A percentile compares a stretch with the other conserved stretches of the same genome.
Evolutionary conservation across 2,113 vertebrate species (phyloP).

Genomic region (Amphiprion percula): DNA sequence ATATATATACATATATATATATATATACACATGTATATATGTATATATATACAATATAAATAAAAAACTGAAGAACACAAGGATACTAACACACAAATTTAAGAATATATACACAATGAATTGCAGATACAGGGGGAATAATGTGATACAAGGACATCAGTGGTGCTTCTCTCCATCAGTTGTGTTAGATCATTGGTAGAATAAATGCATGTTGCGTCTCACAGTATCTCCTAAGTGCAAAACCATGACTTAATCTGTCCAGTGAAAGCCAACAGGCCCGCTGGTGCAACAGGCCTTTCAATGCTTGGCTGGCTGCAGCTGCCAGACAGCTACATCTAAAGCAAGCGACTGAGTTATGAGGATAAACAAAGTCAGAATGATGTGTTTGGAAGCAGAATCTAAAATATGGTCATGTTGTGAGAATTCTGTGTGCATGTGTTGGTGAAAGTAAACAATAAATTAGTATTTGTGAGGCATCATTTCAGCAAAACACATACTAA

Average conservation of each 20-base stretch:
- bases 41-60: no score
- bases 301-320: slow-evolving; percentile 44
- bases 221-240: slow-evolving; percentile 47
- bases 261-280: slow-evolving; percentile 55
- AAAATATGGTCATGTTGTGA: slow-evolving; percentile 15
- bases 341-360: slow-evolving; percentile 31
- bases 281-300: slow-evolving; percentile 39
- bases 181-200: slow-evolving; percentile 47
- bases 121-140: background rate
- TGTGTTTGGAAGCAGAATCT: slow-evolving; percentile 5
- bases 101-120: no score
- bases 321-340: slow-evolving; percentile 38
- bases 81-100: no score
- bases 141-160: slow-evolving; percentile 54
- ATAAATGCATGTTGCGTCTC: slow-evolving; percentile 34
- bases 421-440: slow-evolving; percentile 5
- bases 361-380: slow-evolving; percentile 39
- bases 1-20: no score
- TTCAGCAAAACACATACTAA: slow-evolving; percentile 6
- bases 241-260: slow-evolving; percentile 59
- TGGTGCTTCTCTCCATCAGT: slow-evolving; percentile 16
- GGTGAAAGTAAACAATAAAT: slow-evolving; percentile 2
- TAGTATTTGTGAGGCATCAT: slow-evolving; percentile 11
- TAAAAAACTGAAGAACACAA: no score
- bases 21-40: no score